These are phyloP conservation scores for Drosophila paracracens DNA, from an alignment of 2,888 invertebrate genomes.

Conservation along the genomic window DNA sequence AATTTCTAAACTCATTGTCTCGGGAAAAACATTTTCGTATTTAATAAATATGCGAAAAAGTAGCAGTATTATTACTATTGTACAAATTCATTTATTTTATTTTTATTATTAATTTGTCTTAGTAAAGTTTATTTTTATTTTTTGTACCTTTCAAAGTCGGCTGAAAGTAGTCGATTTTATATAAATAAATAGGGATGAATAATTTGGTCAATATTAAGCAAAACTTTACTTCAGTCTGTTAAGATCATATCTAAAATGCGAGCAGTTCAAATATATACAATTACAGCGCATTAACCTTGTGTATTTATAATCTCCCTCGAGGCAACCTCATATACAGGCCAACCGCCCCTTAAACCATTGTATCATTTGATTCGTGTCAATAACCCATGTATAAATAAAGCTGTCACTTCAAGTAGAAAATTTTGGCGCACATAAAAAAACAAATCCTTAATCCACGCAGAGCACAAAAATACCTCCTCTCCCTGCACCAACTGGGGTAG, in stretches of 20 bases:
- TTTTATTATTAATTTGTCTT: background rate
- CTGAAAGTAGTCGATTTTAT: background rate
- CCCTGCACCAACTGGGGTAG: constrained; percentile 27
- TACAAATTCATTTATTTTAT: background rate
- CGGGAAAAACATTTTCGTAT: background rate
- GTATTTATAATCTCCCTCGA: background rate
- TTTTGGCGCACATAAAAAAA: constrained; percentile 47
- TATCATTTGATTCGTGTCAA: constrained; percentile 51
- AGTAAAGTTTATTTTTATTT: background rate
- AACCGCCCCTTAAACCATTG: background rate
- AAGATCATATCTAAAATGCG: background rate
- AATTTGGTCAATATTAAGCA: background rate
- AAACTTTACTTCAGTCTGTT: background rate
- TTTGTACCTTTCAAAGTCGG: no score
- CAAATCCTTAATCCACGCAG: constrained; percentile 2
- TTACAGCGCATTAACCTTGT: background rate
- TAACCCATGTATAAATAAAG: constrained; percentile 44
- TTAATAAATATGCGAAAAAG: background rate
- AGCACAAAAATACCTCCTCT: background rate
- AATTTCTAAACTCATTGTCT: background rate
- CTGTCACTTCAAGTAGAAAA: constrained; percentile 46
- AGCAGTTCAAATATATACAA: background rate
- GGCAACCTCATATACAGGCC: background rate
- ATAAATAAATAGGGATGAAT: background rate
- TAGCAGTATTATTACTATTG: background rate